Evolutionary conservation across 2,797 vertebrate genomes (phyloP).

Genomic region (Pygocentrus nattereri): DNA sequence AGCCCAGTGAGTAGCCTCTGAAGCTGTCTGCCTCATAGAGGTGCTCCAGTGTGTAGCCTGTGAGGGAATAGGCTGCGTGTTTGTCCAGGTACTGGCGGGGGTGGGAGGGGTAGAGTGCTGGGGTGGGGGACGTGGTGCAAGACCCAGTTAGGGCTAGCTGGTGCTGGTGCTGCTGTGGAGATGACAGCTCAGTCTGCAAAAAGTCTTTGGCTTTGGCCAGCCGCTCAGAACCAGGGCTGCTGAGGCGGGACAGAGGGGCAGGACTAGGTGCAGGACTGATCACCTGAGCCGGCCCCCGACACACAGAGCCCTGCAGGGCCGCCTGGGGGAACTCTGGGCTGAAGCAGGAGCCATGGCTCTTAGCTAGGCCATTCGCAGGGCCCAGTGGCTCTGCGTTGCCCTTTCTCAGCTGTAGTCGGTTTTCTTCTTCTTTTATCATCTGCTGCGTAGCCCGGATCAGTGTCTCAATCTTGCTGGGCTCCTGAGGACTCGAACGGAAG

Average conservation of each 20-base stretch:
- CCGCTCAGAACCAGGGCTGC: conserved; percentile 87
- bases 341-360: conserved; percentile 86
- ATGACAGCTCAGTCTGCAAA: conserved; percentile 85
- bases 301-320: conserved; percentile 80
- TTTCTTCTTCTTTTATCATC: conserved; percentile 98
- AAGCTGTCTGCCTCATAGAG: conserved; percentile 91
- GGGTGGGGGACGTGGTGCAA: conserved; percentile 75
- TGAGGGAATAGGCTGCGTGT: conserved; percentile 89
- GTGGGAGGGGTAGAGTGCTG: conserved; percentile 81
- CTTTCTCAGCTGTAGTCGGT: conserved; percentile 85
- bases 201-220: conserved; percentile 92
- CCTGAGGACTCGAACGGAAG: conserved; percentile 87
- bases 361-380: conserved; percentile 86
- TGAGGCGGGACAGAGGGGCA: conserved; percentile 86
- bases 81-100: conserved; percentile 91
- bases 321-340: conserved; percentile 83
- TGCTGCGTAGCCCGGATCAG: conserved; percentile 95
- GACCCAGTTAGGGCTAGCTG: conserved; percentile 67
- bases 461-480: conserved; percentile 95
- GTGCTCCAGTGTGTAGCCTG: conserved; percentile 93
- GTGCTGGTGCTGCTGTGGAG: conserved; percentile 84
- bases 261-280: conserved; percentile 87
- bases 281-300: conserved; percentile 79
- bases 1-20: conserved; percentile 87
- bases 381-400: conserved; percentile 75